Percentiles rank a stretch among this genome's conserved stretches.
These are phyloP conservation scores for Cololabis saira DNA, from an alignment of 2,113 vertebrate species.

Conservation along the genomic window DNA sequence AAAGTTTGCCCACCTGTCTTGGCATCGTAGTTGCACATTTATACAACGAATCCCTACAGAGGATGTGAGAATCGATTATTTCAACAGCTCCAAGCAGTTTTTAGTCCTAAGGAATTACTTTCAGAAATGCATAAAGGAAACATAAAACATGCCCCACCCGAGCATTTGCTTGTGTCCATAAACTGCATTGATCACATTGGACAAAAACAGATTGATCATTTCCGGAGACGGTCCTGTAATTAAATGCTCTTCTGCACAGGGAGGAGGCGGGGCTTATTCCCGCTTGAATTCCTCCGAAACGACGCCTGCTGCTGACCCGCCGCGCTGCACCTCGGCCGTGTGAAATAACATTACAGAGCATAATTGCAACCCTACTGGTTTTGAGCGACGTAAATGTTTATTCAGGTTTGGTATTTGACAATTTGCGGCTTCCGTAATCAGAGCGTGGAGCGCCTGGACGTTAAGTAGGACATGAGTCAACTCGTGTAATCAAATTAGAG, in stretches of 20 bases:
- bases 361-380: conserved; percentile 49
- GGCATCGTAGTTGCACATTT: too few relatives aligned
- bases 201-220: not conserved
- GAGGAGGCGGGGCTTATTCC: not conserved
- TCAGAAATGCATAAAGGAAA: too few relatives aligned
- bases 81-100: too few relatives aligned
- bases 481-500: conserved; percentile 57
- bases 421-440: conserved; percentile 65
- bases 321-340: conserved; percentile 12
- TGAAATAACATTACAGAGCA: conserved; percentile 39
- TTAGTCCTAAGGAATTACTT: too few relatives aligned
- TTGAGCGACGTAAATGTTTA: conserved; percentile 53
- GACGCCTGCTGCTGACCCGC: conserved; percentile 24
- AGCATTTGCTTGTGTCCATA: too few relatives aligned
- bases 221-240: not conserved
- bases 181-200: not conserved
- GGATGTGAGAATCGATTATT: too few relatives aligned
- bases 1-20: too few relatives aligned
- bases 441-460: conserved; percentile 36
- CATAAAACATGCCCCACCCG: too few relatives aligned
- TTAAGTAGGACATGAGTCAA: conserved; percentile 58
- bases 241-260: not conserved
- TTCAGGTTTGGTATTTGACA: conserved; percentile 60
- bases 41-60: too few relatives aligned
- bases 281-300: conserved; percentile 19